Evolutionary conservation across 2,113 vertebrate species (phyloP).

Genomic region (Erythrolamprus reginae): DNA sequence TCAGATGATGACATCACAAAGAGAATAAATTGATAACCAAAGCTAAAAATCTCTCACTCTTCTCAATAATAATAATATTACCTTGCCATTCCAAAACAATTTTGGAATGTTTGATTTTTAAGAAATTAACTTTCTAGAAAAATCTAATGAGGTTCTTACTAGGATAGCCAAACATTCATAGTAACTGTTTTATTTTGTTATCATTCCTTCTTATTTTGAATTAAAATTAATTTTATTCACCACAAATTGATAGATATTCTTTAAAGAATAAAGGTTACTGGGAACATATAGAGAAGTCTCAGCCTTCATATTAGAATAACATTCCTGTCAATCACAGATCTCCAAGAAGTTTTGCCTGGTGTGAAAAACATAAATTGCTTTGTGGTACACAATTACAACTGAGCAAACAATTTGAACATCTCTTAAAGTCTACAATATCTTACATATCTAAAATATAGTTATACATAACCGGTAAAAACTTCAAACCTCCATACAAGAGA

Average conservation of each 20-base stretch:
- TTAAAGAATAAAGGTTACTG: neutral
- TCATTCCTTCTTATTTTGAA: neutral
- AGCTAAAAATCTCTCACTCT: constrained; percentile 41
- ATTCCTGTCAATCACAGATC: neutral
- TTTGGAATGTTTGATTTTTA: constrained; percentile 51
- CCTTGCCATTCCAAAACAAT: constrained; percentile 60
- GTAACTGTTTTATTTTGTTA: neutral
- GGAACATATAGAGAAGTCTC: constrained; percentile 11
- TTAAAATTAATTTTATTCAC: neutral
- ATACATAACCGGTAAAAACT: constrained; percentile 32
- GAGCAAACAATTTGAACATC: neutral
- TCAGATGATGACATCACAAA: constrained; percentile 37
- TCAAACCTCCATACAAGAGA: constrained; percentile 25
- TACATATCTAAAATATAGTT: constrained; percentile 13
- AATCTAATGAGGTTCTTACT: neutral
- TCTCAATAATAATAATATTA: constrained; percentile 43
- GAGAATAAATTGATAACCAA: constrained; percentile 54
- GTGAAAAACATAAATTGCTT: constrained; percentile 1
- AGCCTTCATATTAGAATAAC: constrained; percentile 10
- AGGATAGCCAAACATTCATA: neutral
- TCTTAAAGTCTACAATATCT: neutral
- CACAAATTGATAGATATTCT: constrained; percentile 21
- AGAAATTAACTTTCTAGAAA: neutral
- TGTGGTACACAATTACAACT: neutral
- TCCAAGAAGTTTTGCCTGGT: neutral